A percentile compares a stretch with the other conserved stretches of the same genome.
Evolutionary conservation across 2,888 invertebrate genomes (phyloP).

Genomic region (Drosophila falleni): DNA sequence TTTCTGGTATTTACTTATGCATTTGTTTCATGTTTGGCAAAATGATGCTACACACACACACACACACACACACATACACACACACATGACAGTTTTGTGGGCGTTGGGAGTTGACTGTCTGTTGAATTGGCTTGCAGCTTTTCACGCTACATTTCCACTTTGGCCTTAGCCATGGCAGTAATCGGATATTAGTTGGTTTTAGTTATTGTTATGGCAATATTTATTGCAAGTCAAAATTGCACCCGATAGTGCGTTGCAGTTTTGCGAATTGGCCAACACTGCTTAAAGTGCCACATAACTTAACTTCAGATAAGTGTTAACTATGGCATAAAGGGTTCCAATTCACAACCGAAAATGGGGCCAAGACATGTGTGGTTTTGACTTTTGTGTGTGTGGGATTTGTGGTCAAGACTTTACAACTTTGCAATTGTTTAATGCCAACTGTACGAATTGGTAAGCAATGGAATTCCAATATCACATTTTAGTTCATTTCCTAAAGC

Average conservation of each 20-base stretch:
- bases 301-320: constrained; percentile 54
- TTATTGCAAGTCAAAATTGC: constrained; percentile 71
- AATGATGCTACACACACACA: constrained; percentile 42
- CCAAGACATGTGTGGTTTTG: constrained; percentile 30
- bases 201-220: constrained; percentile 79
- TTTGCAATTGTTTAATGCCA: constrained; percentile 64
- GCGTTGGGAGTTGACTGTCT: constrained; percentile 16
- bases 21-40: constrained; percentile 76
- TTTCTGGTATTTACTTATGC: constrained; percentile 82
- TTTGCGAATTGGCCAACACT: constrained; percentile 43
- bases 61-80: constrained; percentile 1
- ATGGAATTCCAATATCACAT: constrained; percentile 61
- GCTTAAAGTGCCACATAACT: constrained; percentile 59
- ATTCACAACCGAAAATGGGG: not conserved
- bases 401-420: constrained; percentile 64
- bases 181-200: constrained; percentile 75
- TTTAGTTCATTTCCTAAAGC: constrained; percentile 51
- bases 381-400: constrained; percentile 39
- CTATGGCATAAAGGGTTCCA: constrained; percentile 30
- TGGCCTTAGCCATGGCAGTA: constrained; percentile 53
- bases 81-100: constrained; percentile 1
- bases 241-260: constrained; percentile 42
- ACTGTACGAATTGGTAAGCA: constrained; percentile 50
- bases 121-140: constrained; percentile 66
- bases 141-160: constrained; percentile 69